A percentile compares a stretch with the other conserved stretches of the same genome.
Evolutionary conservation across 2,888 invertebrate species (phyloP).

Genomic region (Baccha elongata): DNA sequence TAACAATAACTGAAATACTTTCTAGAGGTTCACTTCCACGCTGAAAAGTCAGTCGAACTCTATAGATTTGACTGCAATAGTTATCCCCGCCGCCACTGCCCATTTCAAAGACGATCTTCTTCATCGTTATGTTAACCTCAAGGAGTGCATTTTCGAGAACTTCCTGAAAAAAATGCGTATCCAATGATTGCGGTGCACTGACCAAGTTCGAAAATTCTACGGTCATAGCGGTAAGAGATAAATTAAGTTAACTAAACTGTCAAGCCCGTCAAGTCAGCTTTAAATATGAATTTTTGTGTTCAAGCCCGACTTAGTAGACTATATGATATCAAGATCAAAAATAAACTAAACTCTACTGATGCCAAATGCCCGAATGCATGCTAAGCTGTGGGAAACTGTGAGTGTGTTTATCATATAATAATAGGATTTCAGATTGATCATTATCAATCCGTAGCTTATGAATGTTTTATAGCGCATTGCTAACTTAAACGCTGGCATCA

Average conservation of each 20-base stretch:
- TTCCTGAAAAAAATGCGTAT: conserved; percentile 71
- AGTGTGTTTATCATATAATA: conserved; percentile 18
- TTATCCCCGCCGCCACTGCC: conserved; percentile 75
- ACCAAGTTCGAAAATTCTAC: conserved; percentile 60
- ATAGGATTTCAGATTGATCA: not conserved
- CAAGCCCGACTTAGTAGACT: not conserved
- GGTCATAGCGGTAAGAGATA: conserved; percentile 40
- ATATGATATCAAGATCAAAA: conserved; percentile 6
- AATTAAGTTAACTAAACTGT: not conserved
- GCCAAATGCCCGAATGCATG: not conserved
- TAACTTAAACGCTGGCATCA: not conserved
- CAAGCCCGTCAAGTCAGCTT: not conserved
- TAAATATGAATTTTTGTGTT: conserved; percentile 12
- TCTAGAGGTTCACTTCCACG: conserved; percentile 14
- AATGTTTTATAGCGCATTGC: not conserved
- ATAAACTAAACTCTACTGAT: not conserved
- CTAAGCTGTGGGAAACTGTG: not conserved
- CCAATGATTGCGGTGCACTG: conserved; percentile 52
- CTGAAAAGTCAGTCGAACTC: conserved; percentile 62
- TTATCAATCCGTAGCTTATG: not conserved
- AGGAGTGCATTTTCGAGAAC: conserved; percentile 69
- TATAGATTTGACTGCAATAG: conserved; percentile 75
- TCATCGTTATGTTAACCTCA: conserved; percentile 40
- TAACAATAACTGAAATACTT: conserved; percentile 74
- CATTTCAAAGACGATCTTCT: conserved; percentile 62